phyloP scores from a whole-genome alignment of 2,888 invertebrate species.

The Protonemura montana region DNA sequence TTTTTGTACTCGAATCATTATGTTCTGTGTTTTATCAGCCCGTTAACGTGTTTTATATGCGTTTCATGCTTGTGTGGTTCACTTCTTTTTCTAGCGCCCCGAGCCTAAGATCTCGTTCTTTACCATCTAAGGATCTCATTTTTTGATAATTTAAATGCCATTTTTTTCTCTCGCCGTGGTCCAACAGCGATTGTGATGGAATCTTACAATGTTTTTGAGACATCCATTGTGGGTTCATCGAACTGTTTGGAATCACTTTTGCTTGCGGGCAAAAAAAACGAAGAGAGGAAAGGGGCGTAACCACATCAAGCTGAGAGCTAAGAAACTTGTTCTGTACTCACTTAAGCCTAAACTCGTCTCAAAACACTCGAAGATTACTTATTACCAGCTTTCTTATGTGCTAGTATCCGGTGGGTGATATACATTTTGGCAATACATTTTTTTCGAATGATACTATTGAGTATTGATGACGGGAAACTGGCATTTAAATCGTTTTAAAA shows the following conservation, averaged over 20 bases:
- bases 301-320: conserved; percentile 7
- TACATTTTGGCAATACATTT: neutral
- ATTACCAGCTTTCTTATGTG: neutral
- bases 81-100: neutral
- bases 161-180: neutral
- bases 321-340: conserved; percentile 30
- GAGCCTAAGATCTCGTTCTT: neutral
- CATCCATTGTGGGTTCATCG: conserved; percentile 29
- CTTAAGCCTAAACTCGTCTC: neutral
- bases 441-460: neutral
- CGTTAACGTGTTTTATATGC: neutral
- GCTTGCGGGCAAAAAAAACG: conserved; percentile 30
- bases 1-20: neutral
- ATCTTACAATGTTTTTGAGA: conserved; percentile 37
- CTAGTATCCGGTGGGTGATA: neutral
- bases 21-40: neutral
- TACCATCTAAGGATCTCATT: neutral
- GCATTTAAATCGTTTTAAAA: neutral
- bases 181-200: conserved; percentile 29
- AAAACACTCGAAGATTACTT: neutral
- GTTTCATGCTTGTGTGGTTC: neutral
- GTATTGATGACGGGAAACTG: too few species aligned
- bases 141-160: conserved; percentile 1
- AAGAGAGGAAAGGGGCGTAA: conserved; percentile 39
- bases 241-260: conserved; percentile 34